A percentile compares a stretch with the other conserved stretches of the same genome.
phyloP scores from a whole-genome alignment of 2,888 invertebrate genomes.

The Tupiocoris notatus region DNA sequence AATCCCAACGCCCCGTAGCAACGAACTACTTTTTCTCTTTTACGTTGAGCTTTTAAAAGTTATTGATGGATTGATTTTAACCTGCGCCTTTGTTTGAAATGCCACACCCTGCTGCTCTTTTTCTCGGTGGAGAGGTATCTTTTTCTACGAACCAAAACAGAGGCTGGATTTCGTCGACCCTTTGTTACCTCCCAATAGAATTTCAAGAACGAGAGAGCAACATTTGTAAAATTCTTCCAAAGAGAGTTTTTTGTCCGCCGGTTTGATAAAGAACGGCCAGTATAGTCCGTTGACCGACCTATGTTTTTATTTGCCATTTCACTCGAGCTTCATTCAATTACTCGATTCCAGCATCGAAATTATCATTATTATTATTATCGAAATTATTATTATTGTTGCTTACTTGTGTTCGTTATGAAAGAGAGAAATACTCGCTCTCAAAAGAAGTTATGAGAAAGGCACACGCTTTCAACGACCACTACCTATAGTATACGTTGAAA shows the following conservation, averaged over 20 bases:
- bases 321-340: too few relatives aligned
- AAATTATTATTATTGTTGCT: too few relatives aligned
- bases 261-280: background rate
- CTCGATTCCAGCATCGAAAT: too few relatives aligned
- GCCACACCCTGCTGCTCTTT: slow-evolving; percentile 3
- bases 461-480: too few relatives aligned
- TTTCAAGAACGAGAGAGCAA: slow-evolving; percentile 13
- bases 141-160: background rate
- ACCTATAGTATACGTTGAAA: too few relatives aligned
- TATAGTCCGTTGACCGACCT: background rate
- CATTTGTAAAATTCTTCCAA: slow-evolving; percentile 30
- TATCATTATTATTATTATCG: too few relatives aligned
- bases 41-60: slow-evolving; percentile 25
- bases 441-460: too few relatives aligned
- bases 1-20: background rate
- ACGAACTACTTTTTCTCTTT: slow-evolving; percentile 1
- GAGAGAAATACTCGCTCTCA: too few relatives aligned
- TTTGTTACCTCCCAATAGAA: slow-evolving; percentile 7
- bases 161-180: background rate
- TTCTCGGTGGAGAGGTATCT: background rate
- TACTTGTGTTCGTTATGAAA: too few relatives aligned
- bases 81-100: slow-evolving; percentile 30
- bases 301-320: background rate
- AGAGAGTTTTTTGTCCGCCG: background rate
- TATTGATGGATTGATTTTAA: slow-evolving; percentile 35